Conservation (phyloP, 1,140 invertebrate genomes). For the Drosophila kohkoa region DNA sequence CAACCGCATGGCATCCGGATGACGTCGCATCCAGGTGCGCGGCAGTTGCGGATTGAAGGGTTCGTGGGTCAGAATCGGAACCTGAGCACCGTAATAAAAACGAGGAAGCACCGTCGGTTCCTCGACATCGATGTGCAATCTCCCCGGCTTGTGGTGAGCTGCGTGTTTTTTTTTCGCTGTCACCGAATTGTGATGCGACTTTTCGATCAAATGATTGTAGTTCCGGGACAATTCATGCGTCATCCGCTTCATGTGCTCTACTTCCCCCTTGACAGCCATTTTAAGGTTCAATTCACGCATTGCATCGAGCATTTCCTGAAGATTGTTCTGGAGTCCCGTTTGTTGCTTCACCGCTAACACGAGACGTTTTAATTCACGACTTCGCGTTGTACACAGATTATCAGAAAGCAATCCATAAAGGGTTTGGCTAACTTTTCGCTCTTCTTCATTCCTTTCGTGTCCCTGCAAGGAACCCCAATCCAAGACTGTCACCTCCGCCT, state of each 20-base stretch:
- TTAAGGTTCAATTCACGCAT: not conserved
- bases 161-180: no score
- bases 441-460: not conserved
- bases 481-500: not conserved
- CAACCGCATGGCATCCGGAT: slow-evolving; percentile 25
- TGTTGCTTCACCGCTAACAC: not conserved
- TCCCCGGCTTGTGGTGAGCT: no score
- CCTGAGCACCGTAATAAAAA: slow-evolving; percentile 23
- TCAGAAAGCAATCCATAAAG: no score
- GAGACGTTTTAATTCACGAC: not conserved
- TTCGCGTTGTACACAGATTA: not conserved
- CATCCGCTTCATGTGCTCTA: not conserved
- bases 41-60: slow-evolving; percentile 31
- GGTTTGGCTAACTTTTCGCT: no score
- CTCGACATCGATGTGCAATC: no score
- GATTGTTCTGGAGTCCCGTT: not conserved
- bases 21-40: slow-evolving; percentile 56
- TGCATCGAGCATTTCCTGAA: not conserved
- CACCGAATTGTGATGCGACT: not conserved
- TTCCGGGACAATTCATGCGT: not conserved
- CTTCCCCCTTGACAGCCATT: not conserved
- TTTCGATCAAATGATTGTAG: not conserved
- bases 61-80: slow-evolving; percentile 43
- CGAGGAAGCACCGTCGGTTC: no score
- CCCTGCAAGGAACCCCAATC: not conserved